Evolutionary conservation across 2,888 invertebrate species (phyloP).

Genomic region (Drosophila austrosaltans): DNA sequence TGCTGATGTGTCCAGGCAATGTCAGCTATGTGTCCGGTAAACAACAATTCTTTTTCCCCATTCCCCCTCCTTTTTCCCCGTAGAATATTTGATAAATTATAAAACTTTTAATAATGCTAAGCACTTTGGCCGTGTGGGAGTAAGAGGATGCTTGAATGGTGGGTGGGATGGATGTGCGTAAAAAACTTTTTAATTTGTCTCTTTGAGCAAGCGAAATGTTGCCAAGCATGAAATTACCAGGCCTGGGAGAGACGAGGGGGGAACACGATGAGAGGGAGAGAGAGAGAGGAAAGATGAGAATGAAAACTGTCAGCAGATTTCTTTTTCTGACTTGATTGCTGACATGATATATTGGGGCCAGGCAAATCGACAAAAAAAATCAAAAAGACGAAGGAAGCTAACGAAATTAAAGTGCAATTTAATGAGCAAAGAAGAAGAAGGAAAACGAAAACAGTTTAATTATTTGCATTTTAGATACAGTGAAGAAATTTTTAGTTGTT

Average conservation of each 20-base stretch:
- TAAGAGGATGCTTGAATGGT: background rate
- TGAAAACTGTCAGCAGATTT: conserved; percentile 71
- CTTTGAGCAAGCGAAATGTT: conserved; percentile 60
- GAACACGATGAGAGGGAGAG: background rate
- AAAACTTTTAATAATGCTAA: conserved; percentile 75
- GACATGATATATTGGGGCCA: conserved; percentile 60
- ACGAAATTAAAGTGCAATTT: conserved; percentile 67
- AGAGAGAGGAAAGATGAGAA: conserved; percentile 18
- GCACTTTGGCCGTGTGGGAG: conserved; percentile 33
- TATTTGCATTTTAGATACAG: conserved; percentile 36
- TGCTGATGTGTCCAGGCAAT: conserved; percentile 35
- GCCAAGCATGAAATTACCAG: conserved; percentile 72
- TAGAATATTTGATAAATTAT: conserved; percentile 72
- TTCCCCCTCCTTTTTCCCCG: background rate
- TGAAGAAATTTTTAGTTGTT: background rate
- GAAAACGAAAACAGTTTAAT: conserved; percentile 32
- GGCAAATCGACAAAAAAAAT: conserved; percentile 34
- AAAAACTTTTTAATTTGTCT: conserved; percentile 72
- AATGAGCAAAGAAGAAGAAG: conserved; percentile 54
- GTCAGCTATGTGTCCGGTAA: conserved; percentile 58
- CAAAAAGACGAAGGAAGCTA: background rate
- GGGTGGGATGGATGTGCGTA: conserved; percentile 30
- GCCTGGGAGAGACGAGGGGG: conserved; percentile 17
- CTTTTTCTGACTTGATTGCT: conserved; percentile 63
- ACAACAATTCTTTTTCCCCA: conserved; percentile 48